Percentiles rank a stretch among this genome's conserved stretches.
These are phyloP conservation scores for Nilaparvata lugens DNA, from an alignment of 1,140 invertebrate genomes.

Conservation along the genomic window DNA sequence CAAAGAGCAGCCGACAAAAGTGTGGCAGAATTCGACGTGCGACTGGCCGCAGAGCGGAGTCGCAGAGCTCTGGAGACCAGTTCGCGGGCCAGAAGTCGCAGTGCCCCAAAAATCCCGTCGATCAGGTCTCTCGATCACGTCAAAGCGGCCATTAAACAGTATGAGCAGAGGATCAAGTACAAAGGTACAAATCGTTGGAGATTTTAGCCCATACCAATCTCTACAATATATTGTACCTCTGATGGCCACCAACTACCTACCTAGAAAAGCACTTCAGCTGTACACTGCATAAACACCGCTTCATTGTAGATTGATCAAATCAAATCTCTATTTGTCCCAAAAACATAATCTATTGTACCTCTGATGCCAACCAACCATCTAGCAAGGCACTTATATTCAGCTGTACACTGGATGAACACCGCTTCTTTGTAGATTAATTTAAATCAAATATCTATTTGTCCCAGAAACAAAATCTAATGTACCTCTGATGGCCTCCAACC, in stretches of 20 bases:
- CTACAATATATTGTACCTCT: neutral
- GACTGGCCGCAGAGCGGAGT: slow-evolving; percentile 16
- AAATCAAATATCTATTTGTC: too few relatives aligned
- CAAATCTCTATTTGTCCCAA: too few relatives aligned
- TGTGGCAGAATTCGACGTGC: slow-evolving; percentile 46
- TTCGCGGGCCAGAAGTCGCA: slow-evolving; percentile 32
- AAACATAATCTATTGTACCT: neutral
- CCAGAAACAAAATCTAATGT: neutral
- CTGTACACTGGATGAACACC: too few relatives aligned
- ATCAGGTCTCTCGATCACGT: slow-evolving; percentile 43
- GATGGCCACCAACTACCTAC: too few relatives aligned
- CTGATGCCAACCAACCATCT: too few relatives aligned
- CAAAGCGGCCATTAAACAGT: slow-evolving; percentile 37
- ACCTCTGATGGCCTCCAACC: too few relatives aligned
- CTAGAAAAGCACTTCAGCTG: too few relatives aligned
- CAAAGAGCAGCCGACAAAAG: slow-evolving; percentile 57
- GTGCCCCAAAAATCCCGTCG: slow-evolving; percentile 44
- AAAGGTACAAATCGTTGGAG: slow-evolving; percentile 36
- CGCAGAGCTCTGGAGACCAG: slow-evolving; percentile 10
- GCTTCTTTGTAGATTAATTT: too few relatives aligned
- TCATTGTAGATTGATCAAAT: too few relatives aligned
- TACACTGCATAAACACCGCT: too few relatives aligned
- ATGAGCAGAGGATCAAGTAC: slow-evolving; percentile 41
- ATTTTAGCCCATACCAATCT: neutral
- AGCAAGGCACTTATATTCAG: too few relatives aligned